These are phyloP conservation scores for Beris morrisii DNA, from an alignment of 2,888 invertebrate genomes.

Conservation along the genomic window DNA sequence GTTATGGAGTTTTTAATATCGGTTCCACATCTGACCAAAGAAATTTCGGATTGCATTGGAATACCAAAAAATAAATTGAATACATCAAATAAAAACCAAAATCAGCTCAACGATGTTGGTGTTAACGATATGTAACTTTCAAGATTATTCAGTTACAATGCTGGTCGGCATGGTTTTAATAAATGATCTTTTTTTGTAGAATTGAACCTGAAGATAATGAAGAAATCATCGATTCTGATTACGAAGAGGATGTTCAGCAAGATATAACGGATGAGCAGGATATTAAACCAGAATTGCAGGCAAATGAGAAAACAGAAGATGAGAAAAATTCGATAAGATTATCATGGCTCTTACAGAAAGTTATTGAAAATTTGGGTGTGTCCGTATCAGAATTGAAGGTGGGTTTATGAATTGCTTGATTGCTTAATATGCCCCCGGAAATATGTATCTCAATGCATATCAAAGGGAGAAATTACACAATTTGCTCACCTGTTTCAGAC, in stretches of 20 bases:
- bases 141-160: background rate
- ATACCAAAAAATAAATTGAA: conserved; percentile 51
- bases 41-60: conserved; percentile 64
- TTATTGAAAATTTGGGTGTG: conserved; percentile 60
- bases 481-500: too few species aligned
- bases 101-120: conserved; percentile 41
- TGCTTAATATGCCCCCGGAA: too few species aligned
- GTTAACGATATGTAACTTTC: conserved; percentile 44
- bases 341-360: conserved; percentile 66
- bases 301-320: conserved; percentile 7
- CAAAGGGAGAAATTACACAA: too few species aligned
- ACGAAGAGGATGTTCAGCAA: conserved; percentile 44
- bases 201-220: conserved; percentile 41
- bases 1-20: conserved; percentile 73
- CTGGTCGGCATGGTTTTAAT: background rate
- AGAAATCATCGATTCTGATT: conserved; percentile 47
- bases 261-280: conserved; percentile 41
- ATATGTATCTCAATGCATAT: too few species aligned
- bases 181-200: conserved; percentile 18
- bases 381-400: conserved; percentile 36
- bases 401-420: background rate
- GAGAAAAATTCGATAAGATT: conserved; percentile 40
- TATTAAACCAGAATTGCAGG: conserved; percentile 41
- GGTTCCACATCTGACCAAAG: conserved; percentile 65
- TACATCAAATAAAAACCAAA: conserved; percentile 44